phyloP scores from a whole-genome alignment of 2,797 vertebrate genomes.

The Botia kubotai region DNA sequence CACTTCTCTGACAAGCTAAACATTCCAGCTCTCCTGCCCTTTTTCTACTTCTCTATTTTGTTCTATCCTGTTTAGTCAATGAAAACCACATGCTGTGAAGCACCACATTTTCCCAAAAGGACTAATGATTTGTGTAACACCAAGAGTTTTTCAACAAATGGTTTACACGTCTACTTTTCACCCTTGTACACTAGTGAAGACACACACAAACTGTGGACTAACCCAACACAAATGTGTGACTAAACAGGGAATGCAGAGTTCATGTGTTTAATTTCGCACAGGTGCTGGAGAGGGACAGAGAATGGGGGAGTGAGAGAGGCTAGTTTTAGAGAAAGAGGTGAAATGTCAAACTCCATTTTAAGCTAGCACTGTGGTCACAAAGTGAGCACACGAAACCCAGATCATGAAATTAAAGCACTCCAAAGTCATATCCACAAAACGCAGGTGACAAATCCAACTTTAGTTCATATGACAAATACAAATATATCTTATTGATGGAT shows the following conservation, averaged over 20 bases:
- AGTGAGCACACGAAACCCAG: background rate
- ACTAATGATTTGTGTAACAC: slow-evolving; percentile 8
- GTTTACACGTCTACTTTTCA: slow-evolving; percentile 14
- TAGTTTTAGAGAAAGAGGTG: slow-evolving; percentile 42
- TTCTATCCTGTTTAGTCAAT: too few species aligned
- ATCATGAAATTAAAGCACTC: background rate
- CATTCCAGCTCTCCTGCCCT: background rate
- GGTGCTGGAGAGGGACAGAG: slow-evolving; percentile 40
- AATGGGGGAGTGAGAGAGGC: background rate
- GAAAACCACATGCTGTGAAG: background rate
- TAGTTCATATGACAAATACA: background rate
- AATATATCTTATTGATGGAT: background rate
- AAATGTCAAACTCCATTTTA: slow-evolving; percentile 37
- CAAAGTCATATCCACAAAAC: background rate
- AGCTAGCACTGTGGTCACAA: background rate
- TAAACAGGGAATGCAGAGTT: slow-evolving; percentile 33
- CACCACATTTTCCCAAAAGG: background rate
- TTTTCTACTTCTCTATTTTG: background rate
- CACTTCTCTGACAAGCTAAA: background rate
- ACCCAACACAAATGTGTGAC: slow-evolving; percentile 61
- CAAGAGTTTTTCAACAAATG: background rate
- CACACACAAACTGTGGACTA: slow-evolving; percentile 36
- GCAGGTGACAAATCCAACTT: background rate
- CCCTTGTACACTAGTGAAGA: slow-evolving; percentile 27
- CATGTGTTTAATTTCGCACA: slow-evolving; percentile 44